A percentile compares a stretch with the other conserved stretches of the same genome.
Conservation (phyloP, 2,797 vertebrate genomes). For the Toxotes lorentzi region DNA sequence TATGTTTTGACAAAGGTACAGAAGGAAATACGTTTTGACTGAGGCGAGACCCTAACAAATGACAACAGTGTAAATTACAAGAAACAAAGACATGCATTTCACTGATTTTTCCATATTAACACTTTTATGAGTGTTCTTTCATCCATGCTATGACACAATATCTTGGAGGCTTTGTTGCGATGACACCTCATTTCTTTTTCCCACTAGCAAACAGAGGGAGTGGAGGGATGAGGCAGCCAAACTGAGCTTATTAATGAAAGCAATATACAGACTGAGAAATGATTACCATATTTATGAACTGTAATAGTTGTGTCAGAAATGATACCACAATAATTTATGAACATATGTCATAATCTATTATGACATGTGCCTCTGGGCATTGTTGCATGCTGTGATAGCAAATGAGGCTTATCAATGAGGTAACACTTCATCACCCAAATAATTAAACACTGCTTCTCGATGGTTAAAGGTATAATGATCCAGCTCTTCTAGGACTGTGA, state of each 20-base stretch:
- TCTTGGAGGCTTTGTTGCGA: conserved; percentile 36
- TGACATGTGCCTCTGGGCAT: conserved; percentile 41
- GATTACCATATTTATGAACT: conserved; percentile 48
- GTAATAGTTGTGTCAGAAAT: conserved; percentile 40
- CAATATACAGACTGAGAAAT: conserved; percentile 39
- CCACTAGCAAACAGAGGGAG: conserved; percentile 8
- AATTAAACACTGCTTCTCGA: conserved; percentile 44
- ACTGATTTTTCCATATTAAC: conserved; percentile 21
- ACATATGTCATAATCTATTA: conserved; percentile 46
- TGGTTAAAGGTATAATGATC: conserved; percentile 43
- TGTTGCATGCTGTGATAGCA: conserved; percentile 43
- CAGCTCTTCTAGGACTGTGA: conserved; percentile 24
- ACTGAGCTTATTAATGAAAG: conserved; percentile 44
- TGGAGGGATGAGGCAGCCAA: conserved; percentile 15
- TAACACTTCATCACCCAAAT: conserved; percentile 54
- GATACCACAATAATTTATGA: conserved; percentile 35
- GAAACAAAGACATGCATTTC: conserved; percentile 7
- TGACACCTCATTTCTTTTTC: conserved; percentile 22
- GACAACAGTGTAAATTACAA: conserved; percentile 9
- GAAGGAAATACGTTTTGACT: conserved; percentile 10
- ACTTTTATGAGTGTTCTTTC: conserved; percentile 33
- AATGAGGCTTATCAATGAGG: conserved; percentile 45
- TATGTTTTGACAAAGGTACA: background rate
- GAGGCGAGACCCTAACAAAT: background rate
- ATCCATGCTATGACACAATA: conserved; percentile 36